Evolutionary conservation across 2,797 vertebrate species (phyloP).

Genomic region (Smutsia gigantea): DNA sequence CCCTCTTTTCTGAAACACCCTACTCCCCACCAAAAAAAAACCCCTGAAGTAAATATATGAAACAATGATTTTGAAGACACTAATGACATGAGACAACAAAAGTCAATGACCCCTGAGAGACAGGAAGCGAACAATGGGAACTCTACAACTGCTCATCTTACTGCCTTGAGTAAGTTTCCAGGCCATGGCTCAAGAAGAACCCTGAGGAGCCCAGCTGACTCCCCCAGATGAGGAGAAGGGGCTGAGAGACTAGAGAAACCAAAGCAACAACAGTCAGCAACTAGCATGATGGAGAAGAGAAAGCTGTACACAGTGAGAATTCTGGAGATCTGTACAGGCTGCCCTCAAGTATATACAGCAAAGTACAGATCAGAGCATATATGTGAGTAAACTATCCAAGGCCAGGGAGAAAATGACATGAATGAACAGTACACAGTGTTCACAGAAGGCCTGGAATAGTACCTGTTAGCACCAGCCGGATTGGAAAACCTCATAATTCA

Average conservation of each 20-base stretch:
- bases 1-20: neutral
- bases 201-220: neutral
- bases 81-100: neutral
- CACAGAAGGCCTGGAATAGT: neutral
- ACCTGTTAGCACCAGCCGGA: neutral
- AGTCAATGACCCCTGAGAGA: neutral
- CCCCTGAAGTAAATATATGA: neutral
- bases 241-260: neutral
- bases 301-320: neutral
- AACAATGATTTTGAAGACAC: neutral
- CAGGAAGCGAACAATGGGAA: neutral
- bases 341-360: neutral
- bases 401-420: neutral
- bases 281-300: neutral
- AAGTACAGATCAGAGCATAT: neutral
- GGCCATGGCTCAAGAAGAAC: neutral
- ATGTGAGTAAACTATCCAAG: neutral
- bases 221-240: neutral
- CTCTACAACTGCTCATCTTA: neutral
- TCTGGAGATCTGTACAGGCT: neutral
- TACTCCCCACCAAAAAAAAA: neutral
- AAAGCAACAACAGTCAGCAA: neutral
- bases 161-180: neutral
- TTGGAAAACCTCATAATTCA: neutral
- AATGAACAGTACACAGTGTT: neutral